Percentiles rank a stretch among this genome's conserved stretches.
Evolutionary conservation across 1,140 invertebrate genomes (phyloP).

Genomic region (Platorchestia sp.): DNA sequence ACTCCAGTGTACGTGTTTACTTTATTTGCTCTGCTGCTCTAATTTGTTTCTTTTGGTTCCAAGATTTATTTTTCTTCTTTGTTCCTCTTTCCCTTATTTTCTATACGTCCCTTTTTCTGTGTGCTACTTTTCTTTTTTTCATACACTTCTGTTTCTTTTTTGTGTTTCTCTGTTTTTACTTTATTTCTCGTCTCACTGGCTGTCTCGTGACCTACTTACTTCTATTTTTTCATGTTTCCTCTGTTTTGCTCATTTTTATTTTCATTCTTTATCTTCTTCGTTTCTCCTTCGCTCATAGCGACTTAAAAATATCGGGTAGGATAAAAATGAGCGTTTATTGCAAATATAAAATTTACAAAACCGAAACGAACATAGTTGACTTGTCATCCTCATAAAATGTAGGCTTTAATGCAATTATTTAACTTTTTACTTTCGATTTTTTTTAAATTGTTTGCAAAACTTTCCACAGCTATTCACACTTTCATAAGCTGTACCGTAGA

Average conservation of each 20-base stretch:
- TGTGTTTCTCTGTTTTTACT: neutral
- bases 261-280: neutral
- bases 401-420: no score
- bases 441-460: no score
- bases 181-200: no score
- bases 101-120: neutral
- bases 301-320: no score
- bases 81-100: neutral
- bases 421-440: no score
- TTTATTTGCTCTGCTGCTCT: neutral
- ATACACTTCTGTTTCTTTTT: neutral
- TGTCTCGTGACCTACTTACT: neutral
- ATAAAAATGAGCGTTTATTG: no score
- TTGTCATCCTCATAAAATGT: no score
- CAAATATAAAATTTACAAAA: no score
- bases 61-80: neutral
- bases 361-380: no score
- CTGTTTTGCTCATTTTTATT: neutral
- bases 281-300: no score
- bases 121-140: neutral
- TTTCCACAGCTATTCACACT: no score
- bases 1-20: constrained; percentile 71
- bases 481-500: no score
- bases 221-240: neutral
- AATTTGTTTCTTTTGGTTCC: neutral